Conservation (phyloP, 1,140 invertebrate genomes). For the Drosophila nigromelanica region DNA sequence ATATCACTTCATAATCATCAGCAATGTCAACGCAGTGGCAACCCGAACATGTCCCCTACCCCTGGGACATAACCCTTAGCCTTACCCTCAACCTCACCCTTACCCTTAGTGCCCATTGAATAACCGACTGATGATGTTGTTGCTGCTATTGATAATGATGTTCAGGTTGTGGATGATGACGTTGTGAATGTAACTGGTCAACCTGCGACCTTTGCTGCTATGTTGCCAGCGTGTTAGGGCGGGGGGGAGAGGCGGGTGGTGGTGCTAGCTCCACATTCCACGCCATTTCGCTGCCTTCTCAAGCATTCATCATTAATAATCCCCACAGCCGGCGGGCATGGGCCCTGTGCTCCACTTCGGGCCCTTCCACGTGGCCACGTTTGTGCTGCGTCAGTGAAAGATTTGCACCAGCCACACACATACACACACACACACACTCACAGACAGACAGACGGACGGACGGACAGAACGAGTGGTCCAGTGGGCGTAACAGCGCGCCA, state of each 20-base stretch:
- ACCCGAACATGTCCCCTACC: not conserved
- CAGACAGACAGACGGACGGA: conserved; percentile 3
- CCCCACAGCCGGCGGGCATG: conserved; percentile 55
- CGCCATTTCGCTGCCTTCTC: conserved; percentile 78
- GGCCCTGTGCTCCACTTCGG: conserved; percentile 5
- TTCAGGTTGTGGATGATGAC: conserved; percentile 3
- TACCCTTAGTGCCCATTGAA: not conserved
- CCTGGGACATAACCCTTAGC: conserved; percentile 11
- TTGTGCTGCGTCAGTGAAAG: conserved; percentile 79
- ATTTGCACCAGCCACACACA: conserved; percentile 65
- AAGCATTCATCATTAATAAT: conserved; percentile 82
- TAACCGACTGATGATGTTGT: conserved; percentile 10
- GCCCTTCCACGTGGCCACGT: conserved; percentile 57
- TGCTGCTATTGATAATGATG: conserved; percentile 8
- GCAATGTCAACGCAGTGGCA: conserved; percentile 61
- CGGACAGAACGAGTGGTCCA: conserved; percentile 50
- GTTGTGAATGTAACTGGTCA: conserved; percentile 33
- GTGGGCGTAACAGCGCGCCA: conserved; percentile 70
- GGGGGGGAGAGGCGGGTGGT: not conserved
- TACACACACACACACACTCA: conserved; percentile 19
- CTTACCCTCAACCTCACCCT: not conserved
- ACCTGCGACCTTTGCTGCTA: conserved; percentile 21
- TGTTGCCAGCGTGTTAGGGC: too few species aligned
- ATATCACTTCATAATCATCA: conserved; percentile 80
- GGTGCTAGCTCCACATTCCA: conserved; percentile 59